A percentile compares a stretch with the other conserved stretches of the same genome.
Conservation (phyloP, 2,113 vertebrate genomes). For the Patagioenas fasciata region DNA sequence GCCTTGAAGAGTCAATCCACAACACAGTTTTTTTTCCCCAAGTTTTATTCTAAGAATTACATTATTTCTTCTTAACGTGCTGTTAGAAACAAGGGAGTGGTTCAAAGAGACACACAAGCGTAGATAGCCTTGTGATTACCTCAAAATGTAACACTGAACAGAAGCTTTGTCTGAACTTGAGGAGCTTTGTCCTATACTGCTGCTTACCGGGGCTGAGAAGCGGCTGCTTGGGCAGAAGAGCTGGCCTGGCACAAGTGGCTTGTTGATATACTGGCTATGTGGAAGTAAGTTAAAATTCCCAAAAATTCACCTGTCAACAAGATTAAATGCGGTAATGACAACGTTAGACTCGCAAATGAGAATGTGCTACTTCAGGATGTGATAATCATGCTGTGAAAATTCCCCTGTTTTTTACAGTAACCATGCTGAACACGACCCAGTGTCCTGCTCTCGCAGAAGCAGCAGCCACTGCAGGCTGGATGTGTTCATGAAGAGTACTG, state of each 20-base stretch:
- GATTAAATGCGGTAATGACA: not conserved
- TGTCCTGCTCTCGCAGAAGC: not conserved
- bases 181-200: not conserved
- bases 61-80: not conserved
- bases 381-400: not conserved
- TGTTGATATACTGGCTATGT: not conserved
- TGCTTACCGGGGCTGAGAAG: not conserved
- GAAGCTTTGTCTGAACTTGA: not conserved
- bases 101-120: not conserved
- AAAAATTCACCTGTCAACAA: not conserved
- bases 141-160: not conserved
- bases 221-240: fast-evolving
- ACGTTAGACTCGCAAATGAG: not conserved
- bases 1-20: not conserved
- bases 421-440: fast-evolving
- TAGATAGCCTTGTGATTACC: not conserved
- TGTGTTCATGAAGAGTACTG: not conserved
- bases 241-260: not conserved
- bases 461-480: not conserved
- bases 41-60: not conserved
- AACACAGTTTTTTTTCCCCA: not conserved
- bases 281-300: not conserved
- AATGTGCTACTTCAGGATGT: not conserved
- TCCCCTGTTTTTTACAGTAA: not conserved
- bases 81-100: not conserved